Conservation (phyloP, 2,888 invertebrate genomes). For the Myathropa florea region DNA sequence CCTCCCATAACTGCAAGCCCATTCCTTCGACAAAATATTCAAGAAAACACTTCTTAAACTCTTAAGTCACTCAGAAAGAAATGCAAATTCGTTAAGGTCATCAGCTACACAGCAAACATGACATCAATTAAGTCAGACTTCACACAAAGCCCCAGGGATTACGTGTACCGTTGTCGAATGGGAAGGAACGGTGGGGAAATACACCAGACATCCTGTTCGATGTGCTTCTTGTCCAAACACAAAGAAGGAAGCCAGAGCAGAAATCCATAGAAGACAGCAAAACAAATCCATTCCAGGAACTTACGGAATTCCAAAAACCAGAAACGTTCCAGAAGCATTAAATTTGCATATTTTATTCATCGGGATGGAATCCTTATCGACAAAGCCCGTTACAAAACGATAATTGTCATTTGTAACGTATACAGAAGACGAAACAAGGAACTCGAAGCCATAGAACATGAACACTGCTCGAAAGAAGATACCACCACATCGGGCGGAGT, state of each 20-base stretch:
- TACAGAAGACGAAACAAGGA: constrained; percentile 18
- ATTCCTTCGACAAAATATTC: background rate
- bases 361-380: constrained; percentile 63
- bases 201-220: background rate
- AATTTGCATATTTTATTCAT: constrained; percentile 70
- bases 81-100: constrained; percentile 55
- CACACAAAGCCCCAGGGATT: constrained; percentile 59
- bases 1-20: background rate
- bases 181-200: background rate
- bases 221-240: background rate
- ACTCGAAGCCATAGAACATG: background rate
- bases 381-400: constrained; percentile 69
- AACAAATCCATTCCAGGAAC: constrained; percentile 50
- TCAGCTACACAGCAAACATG: constrained; percentile 48
- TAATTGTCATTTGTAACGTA: constrained; percentile 68
- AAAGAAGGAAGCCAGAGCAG: background rate
- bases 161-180: background rate
- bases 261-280: constrained; percentile 8
- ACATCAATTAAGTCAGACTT: constrained; percentile 66
- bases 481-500: background rate
- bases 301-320: constrained; percentile 51
- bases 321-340: constrained; percentile 55
- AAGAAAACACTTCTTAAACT: constrained; percentile 33
- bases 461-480: background rate
- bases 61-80: constrained; percentile 22